A percentile compares a stretch with the other conserved stretches of the same genome.
Conservation (phyloP, 2,888 invertebrate species). For the Drosophila picticornis region DNA sequence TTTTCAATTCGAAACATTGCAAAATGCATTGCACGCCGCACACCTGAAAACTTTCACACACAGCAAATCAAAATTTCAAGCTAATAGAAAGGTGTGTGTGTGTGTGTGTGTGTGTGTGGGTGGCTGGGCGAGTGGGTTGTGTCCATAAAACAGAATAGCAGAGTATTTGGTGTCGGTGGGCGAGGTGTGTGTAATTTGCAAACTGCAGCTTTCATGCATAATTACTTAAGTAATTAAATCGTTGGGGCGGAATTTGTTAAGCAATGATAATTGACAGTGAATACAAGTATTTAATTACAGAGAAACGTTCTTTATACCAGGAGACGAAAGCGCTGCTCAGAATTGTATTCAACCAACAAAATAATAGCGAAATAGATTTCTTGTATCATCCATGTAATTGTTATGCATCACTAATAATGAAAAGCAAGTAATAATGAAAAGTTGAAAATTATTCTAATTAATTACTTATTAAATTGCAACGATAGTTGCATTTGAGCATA, state of each 20-base stretch:
- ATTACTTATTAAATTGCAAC: background rate
- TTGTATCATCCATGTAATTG: background rate
- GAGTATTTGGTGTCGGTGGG: background rate
- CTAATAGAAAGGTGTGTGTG: constrained; percentile 9
- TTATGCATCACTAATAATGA: background rate
- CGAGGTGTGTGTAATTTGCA: constrained; percentile 12
- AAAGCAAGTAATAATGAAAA: background rate
- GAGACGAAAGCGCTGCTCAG: background rate
- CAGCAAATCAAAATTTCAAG: constrained; percentile 35
- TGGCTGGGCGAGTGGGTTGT: background rate
- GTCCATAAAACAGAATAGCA: constrained; percentile 2
- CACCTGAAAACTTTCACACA: constrained; percentile 14
- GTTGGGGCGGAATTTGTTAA: background rate
- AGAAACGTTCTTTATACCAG: background rate
- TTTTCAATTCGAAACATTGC: constrained; percentile 53
- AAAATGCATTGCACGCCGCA: constrained; percentile 33
- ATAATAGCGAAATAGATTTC: background rate
- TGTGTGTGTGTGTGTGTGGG: constrained; percentile 9
- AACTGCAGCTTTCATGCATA: constrained; percentile 9
- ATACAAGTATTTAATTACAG: background rate
- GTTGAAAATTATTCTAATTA: background rate
- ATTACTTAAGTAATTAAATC: constrained; percentile 24
- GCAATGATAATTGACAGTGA: constrained; percentile 15
- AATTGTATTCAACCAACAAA: background rate
- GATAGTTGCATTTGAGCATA: background rate